phyloP scores from a whole-genome alignment of 1,140 invertebrate genomes.

The Cydia strobilella region DNA sequence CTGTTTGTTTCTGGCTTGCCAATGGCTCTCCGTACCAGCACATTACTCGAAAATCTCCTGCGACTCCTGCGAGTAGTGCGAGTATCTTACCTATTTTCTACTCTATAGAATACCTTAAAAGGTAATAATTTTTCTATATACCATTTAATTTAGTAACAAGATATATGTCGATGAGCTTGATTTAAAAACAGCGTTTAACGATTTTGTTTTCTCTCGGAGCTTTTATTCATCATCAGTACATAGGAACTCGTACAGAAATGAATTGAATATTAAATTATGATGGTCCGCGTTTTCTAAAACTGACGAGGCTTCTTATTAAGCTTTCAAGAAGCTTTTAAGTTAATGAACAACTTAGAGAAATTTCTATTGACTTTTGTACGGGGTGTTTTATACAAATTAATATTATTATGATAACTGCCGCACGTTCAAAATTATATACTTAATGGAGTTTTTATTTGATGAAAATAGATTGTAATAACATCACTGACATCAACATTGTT shows the following conservation, averaged over 20 bases:
- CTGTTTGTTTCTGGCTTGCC: too few relatives aligned
- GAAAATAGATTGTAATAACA: background rate
- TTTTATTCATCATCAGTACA: conserved; percentile 60
- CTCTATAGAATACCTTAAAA: too few relatives aligned
- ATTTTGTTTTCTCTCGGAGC: conserved; percentile 52
- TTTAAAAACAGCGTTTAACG: conserved; percentile 41
- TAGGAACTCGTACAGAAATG: conserved; percentile 74
- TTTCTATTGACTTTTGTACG: conserved; percentile 71
- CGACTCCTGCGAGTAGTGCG: too few relatives aligned
- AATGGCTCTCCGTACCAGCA: too few relatives aligned
- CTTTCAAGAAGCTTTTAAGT: conserved; percentile 79
- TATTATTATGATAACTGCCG: conserved; percentile 36
- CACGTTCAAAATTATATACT: conserved; percentile 15
- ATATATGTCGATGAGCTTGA: conserved; percentile 22
- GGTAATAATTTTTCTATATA: too few relatives aligned
- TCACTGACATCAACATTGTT: conserved; percentile 8
- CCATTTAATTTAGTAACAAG: conserved; percentile 30
- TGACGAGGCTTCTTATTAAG: conserved; percentile 76
- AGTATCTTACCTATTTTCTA: too few relatives aligned
- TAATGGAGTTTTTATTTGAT: conserved; percentile 26
- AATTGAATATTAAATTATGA: conserved; percentile 79
- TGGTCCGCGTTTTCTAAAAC: conserved; percentile 74
- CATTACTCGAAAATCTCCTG: too few relatives aligned
- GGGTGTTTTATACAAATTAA: conserved; percentile 44
- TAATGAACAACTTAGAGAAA: conserved; percentile 76